phyloP scores from a whole-genome alignment of 2,888 invertebrate genomes.

The Lypha dubia region DNA sequence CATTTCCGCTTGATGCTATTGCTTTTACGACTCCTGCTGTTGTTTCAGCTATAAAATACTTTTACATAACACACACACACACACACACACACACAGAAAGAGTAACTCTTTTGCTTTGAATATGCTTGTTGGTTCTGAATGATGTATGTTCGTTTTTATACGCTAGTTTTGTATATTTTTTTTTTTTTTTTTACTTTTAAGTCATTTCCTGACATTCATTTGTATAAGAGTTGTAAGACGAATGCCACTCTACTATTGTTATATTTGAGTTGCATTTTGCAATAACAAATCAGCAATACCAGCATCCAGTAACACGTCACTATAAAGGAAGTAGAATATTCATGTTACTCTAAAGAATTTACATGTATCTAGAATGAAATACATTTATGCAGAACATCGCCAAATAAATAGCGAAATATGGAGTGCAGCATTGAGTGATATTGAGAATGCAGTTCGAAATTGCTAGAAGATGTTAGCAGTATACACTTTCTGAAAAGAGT shows the following conservation, averaged over 20 bases:
- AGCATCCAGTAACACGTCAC: constrained; percentile 36
- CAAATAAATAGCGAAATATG: constrained; percentile 29
- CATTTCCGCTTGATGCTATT: constrained; percentile 39
- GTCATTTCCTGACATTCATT: constrained; percentile 59
- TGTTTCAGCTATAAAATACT: constrained; percentile 41
- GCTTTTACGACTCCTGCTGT: constrained; percentile 17
- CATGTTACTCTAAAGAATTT: constrained; percentile 51
- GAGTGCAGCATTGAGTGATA: constrained; percentile 48
- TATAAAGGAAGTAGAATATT: constrained; percentile 43
- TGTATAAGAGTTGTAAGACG: constrained; percentile 44
- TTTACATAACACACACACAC: not conserved
- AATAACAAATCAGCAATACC: constrained; percentile 33
- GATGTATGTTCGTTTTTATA: constrained; percentile 41
- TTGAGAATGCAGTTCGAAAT: not conserved
- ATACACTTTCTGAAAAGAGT: not conserved
- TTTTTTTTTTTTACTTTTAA: constrained; percentile 43
- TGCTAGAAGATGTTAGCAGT: not conserved
- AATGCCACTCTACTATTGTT: constrained; percentile 52
- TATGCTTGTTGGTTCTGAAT: constrained; percentile 52
- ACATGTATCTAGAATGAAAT: constrained; percentile 16
- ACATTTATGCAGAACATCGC: constrained; percentile 22
- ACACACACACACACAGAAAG: no score
- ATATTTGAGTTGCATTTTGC: constrained; percentile 38
- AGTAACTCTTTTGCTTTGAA: constrained; percentile 32
- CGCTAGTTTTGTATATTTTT: no score